phyloP scores from a whole-genome alignment of 2,113 vertebrate genomes.

The Machaerirhynchus nigripectus region DNA sequence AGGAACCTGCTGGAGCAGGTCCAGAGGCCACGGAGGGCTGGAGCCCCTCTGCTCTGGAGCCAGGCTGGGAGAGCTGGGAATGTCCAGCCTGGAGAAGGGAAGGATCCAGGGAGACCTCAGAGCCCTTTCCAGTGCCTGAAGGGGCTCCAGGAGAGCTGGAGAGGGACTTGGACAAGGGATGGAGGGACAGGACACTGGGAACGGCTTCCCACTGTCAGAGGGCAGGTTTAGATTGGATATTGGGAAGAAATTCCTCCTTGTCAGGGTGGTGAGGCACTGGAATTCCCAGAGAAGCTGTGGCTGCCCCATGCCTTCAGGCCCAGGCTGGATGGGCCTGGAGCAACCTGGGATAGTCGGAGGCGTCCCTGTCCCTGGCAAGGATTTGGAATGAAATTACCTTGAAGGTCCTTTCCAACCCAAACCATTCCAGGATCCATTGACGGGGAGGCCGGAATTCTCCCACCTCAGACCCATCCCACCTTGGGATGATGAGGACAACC shows the following conservation, averaged over 20 bases:
- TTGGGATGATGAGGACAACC: not conserved
- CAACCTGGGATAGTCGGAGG: fast-evolving
- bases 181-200: not conserved
- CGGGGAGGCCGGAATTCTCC: not conserved
- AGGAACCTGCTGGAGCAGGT: fast-evolving
- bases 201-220: not conserved
- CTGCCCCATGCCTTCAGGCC: not conserved
- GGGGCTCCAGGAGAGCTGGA: not conserved
- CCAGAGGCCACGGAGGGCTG: fast-evolving
- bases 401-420: not conserved
- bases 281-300: not conserved
- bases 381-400: fast-evolving
- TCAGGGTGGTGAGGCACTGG: not conserved
- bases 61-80: not conserved
- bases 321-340: fast-evolving
- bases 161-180: not conserved
- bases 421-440: not conserved
- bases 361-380: not conserved
- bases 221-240: fast-evolving
- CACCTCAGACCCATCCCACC: fast-evolving
- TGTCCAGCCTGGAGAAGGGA: not conserved
- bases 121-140: not conserved
- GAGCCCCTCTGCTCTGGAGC: not conserved
- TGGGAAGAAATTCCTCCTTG: not conserved
- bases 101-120: fast-evolving